Base-by-base conservation (phyloP, 2,113 vertebrate genomes). In the Nerophis lumbriciformis region DNA sequence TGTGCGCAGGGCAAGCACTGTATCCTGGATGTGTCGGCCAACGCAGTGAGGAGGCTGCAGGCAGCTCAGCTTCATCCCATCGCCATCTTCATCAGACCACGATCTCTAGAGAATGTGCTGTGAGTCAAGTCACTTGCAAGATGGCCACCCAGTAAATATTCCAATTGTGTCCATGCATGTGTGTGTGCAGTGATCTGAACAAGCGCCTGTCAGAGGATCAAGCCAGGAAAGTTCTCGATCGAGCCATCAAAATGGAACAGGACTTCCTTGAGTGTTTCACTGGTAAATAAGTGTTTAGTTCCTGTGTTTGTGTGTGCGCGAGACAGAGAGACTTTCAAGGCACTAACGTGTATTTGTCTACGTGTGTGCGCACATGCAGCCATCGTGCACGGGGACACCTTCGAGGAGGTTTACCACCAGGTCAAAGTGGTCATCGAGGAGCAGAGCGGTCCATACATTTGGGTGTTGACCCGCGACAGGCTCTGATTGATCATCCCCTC, bases 391-490 rank as follows among this genome's bases (percentile, higher is more conserved):
- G 94, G 94, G 0, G 93, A 94, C 79, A 93, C 91, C 83, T 94
- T 95, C 15, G 93, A 94, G 71, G 93, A 94, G 81, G 90, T 95
- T 53, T 94, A 95, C 83, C 92, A 93, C 84, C 92, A 90, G 53
- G 85, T 93, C 60, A 94, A 94, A 70, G 84, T 88, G 0, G 90
- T 94, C 76, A 93, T 95, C 1, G 93, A 95, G 81, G 94, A 94
- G 77, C 93, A 94, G 73, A 94, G 93, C n/a, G 94, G 94, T 8
- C 94, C 94, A 0, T 94, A 94, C 83, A 94, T 94, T 83, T 95
- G 94, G 94, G 90, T 94, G 37, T 92, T 91, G 0, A 89, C 92
- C 55, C 82, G 91, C 2, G 93, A 94, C 79, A 91, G 92, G 80
- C 92, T 94, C 85, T 94, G 91, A 90, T 86, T 62, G 71, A 61